phyloP scores from a whole-genome alignment of 2,797 vertebrate genomes.

The Toxotes lorentzi region DNA sequence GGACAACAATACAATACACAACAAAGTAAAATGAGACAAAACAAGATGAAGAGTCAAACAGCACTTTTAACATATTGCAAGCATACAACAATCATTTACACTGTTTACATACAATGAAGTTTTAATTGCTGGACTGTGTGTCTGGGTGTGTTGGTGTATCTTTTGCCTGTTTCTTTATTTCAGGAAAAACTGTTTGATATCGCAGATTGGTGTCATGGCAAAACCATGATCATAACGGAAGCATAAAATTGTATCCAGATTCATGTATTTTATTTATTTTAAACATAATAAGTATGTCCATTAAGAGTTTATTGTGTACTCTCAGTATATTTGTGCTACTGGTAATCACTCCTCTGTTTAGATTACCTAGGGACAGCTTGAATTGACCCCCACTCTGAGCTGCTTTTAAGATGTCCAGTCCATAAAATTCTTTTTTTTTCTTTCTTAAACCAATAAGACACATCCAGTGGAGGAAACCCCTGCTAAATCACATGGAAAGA shows the following conservation, averaged over 20 bases:
- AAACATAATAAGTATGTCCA: neutral
- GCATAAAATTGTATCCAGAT: neutral
- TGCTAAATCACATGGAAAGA: conserved; percentile 73
- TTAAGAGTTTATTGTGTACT: neutral
- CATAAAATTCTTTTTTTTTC: conserved; percentile 60
- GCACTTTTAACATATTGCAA: conserved; percentile 9
- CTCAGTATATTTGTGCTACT: conserved; percentile 3
- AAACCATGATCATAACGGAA: neutral
- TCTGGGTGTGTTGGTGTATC: neutral
- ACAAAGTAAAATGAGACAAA: conserved; percentile 70
- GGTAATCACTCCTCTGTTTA: conserved; percentile 16
- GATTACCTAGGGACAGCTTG: conserved; percentile 40
- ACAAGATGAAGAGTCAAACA: conserved; percentile 39
- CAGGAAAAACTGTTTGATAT: neutral
- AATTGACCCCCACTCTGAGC: conserved; percentile 51
- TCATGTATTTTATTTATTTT: conserved; percentile 3
- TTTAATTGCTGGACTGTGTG: neutral
- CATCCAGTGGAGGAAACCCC: conserved; percentile 61
- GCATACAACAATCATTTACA: neutral
- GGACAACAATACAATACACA: conserved; percentile 77
- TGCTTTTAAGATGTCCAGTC: conserved; percentile 66
- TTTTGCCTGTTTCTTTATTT: neutral
- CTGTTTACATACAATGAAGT: too few relatives aligned
- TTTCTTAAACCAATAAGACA: conserved; percentile 70
- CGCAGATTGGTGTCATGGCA: neutral